Base-by-base conservation (phyloP, 2,113 vertebrate genomes). In the Ciconia maguari region DNA sequence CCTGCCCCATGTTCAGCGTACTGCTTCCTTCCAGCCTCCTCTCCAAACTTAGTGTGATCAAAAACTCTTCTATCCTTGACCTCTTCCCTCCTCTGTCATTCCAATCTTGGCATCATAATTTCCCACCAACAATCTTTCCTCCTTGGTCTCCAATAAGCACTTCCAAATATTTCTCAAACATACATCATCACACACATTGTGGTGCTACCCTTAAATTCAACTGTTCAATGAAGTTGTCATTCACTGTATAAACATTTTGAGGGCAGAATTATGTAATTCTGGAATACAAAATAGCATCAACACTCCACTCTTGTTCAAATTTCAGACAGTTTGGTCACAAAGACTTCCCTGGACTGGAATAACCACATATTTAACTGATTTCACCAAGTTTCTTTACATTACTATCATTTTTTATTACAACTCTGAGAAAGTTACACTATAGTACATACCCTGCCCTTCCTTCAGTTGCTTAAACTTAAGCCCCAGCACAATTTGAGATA, bases 1-100 rank as follows among this genome's bases (percentile, higher is more conserved):
- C 49, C 44, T 27, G 24, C 55, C 58, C 24, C 34, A 5, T 5
- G 22, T 52, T 54, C 1, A 1, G 34, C 2, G 0, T 36, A 34
- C 22, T 21, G 7, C 34, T 90, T 81, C 49, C 44, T 58, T 41
- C 44, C 44, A 76, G 55, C 5, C 7, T 58, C 49, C 19, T 38
- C 55, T 48, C 38, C 7, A 2, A 70, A n/a, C 13, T 41, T 64
- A 14, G 46, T 7, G 5, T 8, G 48, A 51, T 25, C 32, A 69
- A 80, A 55, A 75, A 5, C 27, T 34, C 44, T 41, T 68, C n/a
- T 44, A 32, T 49, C n/a, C 52, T 42, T 12, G 27, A 74, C 16
- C 14, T 32, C 52, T 57, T 62, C 32, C 30, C 18, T 79, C 52
- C 25, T 62, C 55, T 49, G 2, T 29, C 48, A 70, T 44, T n/a